Percentiles rank a stretch among this genome's conserved stretches.
phyloP scores from a whole-genome alignment of 2,113 vertebrate genomes.

The Sakesphorus luctuosus region DNA sequence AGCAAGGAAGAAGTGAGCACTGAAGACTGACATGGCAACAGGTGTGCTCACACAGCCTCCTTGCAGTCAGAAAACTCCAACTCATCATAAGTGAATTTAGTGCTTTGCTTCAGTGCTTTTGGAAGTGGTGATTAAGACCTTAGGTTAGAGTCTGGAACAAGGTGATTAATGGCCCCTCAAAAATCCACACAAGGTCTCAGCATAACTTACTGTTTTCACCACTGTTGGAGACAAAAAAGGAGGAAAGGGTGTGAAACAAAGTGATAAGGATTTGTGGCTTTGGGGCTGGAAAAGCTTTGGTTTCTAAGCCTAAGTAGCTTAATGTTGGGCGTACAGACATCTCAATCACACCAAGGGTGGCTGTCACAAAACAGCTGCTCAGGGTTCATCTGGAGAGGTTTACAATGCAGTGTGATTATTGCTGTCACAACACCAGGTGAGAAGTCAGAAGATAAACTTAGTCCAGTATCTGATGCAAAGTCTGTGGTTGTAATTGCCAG shows the following conservation, averaged over 20 bases:
- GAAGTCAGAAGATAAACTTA: slow-evolving; percentile 2
- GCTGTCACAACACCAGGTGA: background rate
- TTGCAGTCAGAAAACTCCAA: background rate
- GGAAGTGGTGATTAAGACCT: background rate
- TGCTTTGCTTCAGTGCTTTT: background rate
- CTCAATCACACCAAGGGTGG: background rate
- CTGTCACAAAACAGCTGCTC: slow-evolving; percentile 3
- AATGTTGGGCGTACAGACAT: background rate
- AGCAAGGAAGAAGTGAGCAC: background rate
- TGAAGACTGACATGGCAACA: background rate
- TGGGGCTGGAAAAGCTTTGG: background rate
- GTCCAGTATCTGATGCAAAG: background rate
- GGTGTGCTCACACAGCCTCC: background rate
- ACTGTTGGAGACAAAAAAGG: background rate
- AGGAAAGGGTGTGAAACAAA: slow-evolving; percentile 12
- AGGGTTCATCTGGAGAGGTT: background rate
- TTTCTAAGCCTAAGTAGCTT: slow-evolving; percentile 43
- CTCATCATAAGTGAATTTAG: background rate
- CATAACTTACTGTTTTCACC: background rate
- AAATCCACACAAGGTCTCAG: background rate
- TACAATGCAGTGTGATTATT: background rate
- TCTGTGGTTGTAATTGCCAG: background rate
- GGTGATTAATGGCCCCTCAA: background rate
- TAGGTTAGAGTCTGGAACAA: background rate
- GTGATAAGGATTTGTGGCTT: slow-evolving; percentile 26